These are phyloP conservation scores for Casuarius casuarius DNA, from an alignment of 2,113 vertebrate genomes.

Conservation along the genomic window DNA sequence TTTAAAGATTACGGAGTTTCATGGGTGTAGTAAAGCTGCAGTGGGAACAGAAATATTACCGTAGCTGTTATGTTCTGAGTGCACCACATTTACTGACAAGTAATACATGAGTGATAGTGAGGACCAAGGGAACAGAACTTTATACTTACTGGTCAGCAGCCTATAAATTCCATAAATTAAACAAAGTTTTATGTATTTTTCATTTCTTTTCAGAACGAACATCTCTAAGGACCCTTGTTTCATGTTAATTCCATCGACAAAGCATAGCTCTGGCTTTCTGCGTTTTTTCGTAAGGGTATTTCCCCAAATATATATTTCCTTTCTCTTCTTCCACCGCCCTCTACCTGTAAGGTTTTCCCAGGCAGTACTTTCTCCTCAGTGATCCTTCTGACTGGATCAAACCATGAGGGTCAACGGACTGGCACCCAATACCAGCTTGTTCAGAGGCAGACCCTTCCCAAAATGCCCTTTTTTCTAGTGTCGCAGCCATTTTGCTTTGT, in stretches of 20 bases:
- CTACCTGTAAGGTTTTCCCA: background rate
- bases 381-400: background rate
- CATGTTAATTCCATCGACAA: conserved; percentile 66
- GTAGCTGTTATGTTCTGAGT: conserved; percentile 87
- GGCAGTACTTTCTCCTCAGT: background rate
- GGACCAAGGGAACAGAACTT: conserved; percentile 81
- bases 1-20: conserved; percentile 95
- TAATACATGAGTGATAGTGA: conserved; percentile 82
- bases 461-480: background rate
- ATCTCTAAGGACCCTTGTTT: conserved; percentile 71
- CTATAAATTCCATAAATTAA: conserved; percentile 85
- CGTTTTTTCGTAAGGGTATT: background rate
- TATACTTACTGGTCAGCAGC: conserved; percentile 87
- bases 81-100: conserved; percentile 82
- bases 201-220: conserved; percentile 76
- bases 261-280: conserved; percentile 33
- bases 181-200: conserved; percentile 84
- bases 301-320: background rate
- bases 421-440: background rate
- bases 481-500: background rate
- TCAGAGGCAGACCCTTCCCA: background rate
- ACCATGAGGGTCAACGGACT: background rate
- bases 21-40: conserved; percentile 93
- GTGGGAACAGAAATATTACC: conserved; percentile 89
- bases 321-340: background rate